A percentile compares a stretch with the other conserved stretches of the same genome.
Conservation (phyloP, 2,888 invertebrate species). For the Eledone cirrhosa region DNA sequence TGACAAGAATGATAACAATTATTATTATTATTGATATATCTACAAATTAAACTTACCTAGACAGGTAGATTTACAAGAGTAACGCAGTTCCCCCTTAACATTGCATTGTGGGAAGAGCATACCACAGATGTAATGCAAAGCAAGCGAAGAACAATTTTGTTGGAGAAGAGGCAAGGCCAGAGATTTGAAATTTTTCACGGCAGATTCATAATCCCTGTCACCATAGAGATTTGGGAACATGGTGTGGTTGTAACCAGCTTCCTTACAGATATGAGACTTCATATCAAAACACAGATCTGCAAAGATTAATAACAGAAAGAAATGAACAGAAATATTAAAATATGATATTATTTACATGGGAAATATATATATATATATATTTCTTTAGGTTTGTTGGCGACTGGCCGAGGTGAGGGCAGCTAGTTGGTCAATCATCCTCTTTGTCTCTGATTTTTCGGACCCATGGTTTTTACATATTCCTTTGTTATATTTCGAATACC, state of each 20-base stretch:
- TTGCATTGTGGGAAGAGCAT: conserved; percentile 42
- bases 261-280: conserved; percentile 32
- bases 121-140: conserved; percentile 41
- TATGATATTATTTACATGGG: background rate
- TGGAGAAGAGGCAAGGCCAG: conserved; percentile 29
- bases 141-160: conserved; percentile 38
- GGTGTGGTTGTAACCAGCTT: conserved; percentile 38
- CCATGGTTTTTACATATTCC: no score
- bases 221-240: conserved; percentile 40
- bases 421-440: no score
- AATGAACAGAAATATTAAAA: background rate
- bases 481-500: no score
- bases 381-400: no score
- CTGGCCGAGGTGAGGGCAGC: no score
- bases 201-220: conserved; percentile 33
- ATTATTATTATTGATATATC: no score
- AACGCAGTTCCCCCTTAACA: conserved; percentile 7
- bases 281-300: conserved; percentile 28
- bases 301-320: background rate
- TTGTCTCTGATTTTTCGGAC: no score
- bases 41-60: conserved; percentile 32
- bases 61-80: conserved; percentile 39
- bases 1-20: no score
- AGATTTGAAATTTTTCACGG: conserved; percentile 33
- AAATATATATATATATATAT: no score